These are phyloP conservation scores for Notothenia coriiceps DNA, from an alignment of 2,113 vertebrate genomes.

Conservation along the genomic window DNA sequence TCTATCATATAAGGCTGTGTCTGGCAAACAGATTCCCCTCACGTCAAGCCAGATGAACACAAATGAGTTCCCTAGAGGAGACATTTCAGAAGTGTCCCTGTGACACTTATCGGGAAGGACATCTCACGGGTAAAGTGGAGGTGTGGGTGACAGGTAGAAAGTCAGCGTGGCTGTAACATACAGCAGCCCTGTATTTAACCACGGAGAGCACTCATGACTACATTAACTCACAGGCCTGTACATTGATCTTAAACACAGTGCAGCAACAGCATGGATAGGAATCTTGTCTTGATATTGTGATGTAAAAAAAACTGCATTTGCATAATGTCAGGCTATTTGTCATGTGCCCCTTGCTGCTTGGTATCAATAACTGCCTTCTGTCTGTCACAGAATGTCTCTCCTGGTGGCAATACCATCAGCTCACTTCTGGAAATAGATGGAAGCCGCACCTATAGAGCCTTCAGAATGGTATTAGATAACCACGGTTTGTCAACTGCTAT, in stretches of 20 bases:
- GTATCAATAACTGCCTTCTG: constrained; percentile 47
- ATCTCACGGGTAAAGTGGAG: constrained; percentile 53
- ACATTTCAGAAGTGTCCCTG: constrained; percentile 55
- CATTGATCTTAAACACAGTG: constrained; percentile 6
- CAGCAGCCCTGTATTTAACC: constrained; percentile 31
- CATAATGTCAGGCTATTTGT: constrained; percentile 64
- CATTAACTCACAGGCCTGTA: constrained; percentile 15
- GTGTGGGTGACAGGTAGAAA: constrained; percentile 35
- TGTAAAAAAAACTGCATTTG: constrained; percentile 52
- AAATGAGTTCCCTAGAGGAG: constrained; percentile 76
- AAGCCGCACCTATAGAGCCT: constrained; percentile 39
- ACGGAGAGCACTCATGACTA: not conserved
- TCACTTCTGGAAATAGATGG: constrained; percentile 52
- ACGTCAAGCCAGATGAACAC: constrained; percentile 75
- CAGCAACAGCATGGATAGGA: constrained; percentile 16
- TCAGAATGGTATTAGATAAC: constrained; percentile 64
- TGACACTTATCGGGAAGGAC: constrained; percentile 71
- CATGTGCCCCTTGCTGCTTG: constrained; percentile 26
- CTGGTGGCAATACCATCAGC: constrained; percentile 62
- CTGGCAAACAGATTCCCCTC: constrained; percentile 74
- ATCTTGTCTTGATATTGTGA: constrained; percentile 26
- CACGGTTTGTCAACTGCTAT: constrained; percentile 54
- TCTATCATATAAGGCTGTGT: constrained; percentile 67
- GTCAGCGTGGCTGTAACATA: constrained; percentile 17
- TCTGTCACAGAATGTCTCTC: constrained; percentile 58